Base-by-base conservation (phyloP, 1,140 invertebrate genomes). In the Lasioglossum baleicum region DNA sequence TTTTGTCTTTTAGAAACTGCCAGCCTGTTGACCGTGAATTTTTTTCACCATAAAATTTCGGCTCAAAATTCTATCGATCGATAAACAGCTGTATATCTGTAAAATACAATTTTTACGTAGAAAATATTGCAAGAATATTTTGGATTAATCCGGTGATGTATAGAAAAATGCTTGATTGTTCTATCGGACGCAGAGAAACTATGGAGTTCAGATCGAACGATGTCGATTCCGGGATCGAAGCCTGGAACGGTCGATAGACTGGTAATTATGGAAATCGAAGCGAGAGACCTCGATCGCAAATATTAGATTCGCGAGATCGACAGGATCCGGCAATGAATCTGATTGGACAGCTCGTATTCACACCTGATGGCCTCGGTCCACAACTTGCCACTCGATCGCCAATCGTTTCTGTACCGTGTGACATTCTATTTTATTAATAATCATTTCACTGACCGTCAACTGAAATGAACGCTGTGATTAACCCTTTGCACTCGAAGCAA, bases 311-410 rank as follows among this genome's bases (percentile, higher is more conserved):
- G 64, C 72, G 48, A 48, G 74, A 76, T 77, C 73, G 74, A 76
- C 72, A 26, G 22, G 67, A 81, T 69, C 67, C 26, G n/a, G 60
- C 15, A 56, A 75, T 44, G 65, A 60, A 58, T 70, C 67, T 61
- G 79, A 83, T 81, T 81, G 82, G 79, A 68, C 65, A 66, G 42
- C 73, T 67, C 65, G 31, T 40, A 72, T 73, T 44, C 71, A 69
- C 60, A 83, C 82, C 69, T 51, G 82, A 73, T 68, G 74, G 77
- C 82, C 82, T 83, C 82, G 82, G 64, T 68, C 82, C 73, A 83
- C 70, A 81, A 83, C 70, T 74, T 65, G 60, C 51, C 79, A 80
- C 22, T 58, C 71, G 76, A 78, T 72, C 76, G 26, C 17, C 75
- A 35, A 78, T 78, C 75, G 56, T 64, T 78, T 53, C 75, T 40